Evolutionary conservation across 2,113 vertebrate genomes (phyloP).

Genomic region (human (Homo sapiens)): GRCh38 chr6:123409501-123410000

Average conservation of each 20-base stretch:
- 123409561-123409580: not conserved
- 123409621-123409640: not conserved
- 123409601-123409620: slow-evolving; percentile 42
- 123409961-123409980: not conserved
- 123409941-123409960: not conserved
- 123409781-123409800: not conserved
- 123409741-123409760: not conserved
- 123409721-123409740: not conserved
- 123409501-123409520: slow-evolving; percentile 6
- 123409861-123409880: not conserved
- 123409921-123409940: not conserved
- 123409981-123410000: not conserved
- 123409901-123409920: not conserved
- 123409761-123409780: not conserved
- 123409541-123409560: slow-evolving; percentile 9
- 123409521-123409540: slow-evolving; percentile 7
- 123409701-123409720: no score
- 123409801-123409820: not conserved
- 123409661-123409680: not conserved
- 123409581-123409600: not conserved
- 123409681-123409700: not conserved
- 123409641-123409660: not conserved
- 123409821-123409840: not conserved
- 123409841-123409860: not conserved
- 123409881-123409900: not conserved